These are phyloP conservation scores for Tadarida brasiliensis DNA, from an alignment of 2,797 vertebrate genomes.

Conservation along the genomic window DNA sequence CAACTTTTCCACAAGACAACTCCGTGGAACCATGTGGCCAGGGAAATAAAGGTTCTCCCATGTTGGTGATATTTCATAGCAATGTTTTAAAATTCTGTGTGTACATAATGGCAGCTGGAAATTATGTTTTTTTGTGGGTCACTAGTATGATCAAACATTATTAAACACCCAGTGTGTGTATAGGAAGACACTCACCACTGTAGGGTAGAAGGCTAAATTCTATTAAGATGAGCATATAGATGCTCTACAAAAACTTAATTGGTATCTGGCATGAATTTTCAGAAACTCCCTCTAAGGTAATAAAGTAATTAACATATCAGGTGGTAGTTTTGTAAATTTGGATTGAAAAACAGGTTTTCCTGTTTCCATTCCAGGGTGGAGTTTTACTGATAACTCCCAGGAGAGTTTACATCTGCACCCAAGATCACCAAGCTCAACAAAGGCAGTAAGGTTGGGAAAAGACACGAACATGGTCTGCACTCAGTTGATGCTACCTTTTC, in stretches of 20 bases:
- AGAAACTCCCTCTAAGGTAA: neutral
- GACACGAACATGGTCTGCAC: neutral
- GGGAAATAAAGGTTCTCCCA: neutral
- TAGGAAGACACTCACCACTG: neutral
- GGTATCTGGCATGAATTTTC: neutral
- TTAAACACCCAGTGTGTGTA: neutral
- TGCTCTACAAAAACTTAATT: neutral
- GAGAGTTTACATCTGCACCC: neutral
- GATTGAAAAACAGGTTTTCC: conserved; percentile 19
- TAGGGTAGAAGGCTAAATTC: neutral
- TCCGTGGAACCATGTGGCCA: neutral
- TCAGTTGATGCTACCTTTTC: neutral
- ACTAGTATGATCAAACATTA: neutral
- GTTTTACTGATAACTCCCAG: neutral
- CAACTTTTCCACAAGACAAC: neutral
- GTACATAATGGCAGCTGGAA: neutral
- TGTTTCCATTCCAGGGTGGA: neutral
- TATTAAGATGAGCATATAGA: neutral
- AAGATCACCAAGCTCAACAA: neutral
- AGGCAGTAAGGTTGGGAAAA: neutral
- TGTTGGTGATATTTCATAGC: neutral
- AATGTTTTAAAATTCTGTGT: neutral
- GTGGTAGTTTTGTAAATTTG: neutral
- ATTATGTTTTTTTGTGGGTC: neutral
- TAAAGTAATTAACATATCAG: conserved; percentile 43